phyloP scores from a whole-genome alignment of 2,113 vertebrate species.

The Hippocampus mohnikei region DNA sequence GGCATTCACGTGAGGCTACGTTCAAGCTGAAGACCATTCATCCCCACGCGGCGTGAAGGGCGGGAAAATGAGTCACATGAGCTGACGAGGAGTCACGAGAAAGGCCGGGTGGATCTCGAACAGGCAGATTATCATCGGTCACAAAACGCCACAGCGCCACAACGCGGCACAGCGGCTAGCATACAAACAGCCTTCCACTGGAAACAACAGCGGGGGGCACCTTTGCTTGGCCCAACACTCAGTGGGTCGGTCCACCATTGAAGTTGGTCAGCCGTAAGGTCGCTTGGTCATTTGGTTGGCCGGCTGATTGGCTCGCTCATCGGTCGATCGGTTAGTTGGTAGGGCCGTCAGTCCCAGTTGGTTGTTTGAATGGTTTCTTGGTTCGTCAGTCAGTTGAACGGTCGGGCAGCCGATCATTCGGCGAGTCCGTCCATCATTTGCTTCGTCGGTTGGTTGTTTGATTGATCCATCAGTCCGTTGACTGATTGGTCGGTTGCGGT shows the following conservation, averaged over 20 bases:
- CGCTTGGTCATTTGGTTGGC: no score
- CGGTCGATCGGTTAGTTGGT: no score
- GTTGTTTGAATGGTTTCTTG: no score
- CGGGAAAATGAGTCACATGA: slow-evolving; percentile 49
- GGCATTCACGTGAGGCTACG: slow-evolving; percentile 1
- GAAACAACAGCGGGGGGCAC: no score
- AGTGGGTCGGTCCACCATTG: no score
- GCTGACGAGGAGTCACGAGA: slow-evolving; percentile 29
- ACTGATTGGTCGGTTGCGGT: neutral
- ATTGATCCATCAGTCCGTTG: neutral
- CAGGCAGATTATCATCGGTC: neutral
- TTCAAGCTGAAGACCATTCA: slow-evolving; percentile 20
- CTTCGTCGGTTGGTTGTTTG: neutral
- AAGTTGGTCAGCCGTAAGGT: no score
- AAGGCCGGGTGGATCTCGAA: slow-evolving; percentile 11
- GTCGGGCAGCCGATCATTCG: no score
- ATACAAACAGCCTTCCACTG: neutral
- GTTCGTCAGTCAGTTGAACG: neutral
- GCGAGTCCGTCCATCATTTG: no score
- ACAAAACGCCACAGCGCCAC: neutral
- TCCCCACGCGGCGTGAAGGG: slow-evolving; percentile 44
- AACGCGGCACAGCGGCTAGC: neutral
- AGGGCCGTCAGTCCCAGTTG: no score
- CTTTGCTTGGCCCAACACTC: no score
- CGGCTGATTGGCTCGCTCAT: no score